Conservation (phyloP, 2,113 vertebrate species). For the Halichoerus grypus region DNA sequence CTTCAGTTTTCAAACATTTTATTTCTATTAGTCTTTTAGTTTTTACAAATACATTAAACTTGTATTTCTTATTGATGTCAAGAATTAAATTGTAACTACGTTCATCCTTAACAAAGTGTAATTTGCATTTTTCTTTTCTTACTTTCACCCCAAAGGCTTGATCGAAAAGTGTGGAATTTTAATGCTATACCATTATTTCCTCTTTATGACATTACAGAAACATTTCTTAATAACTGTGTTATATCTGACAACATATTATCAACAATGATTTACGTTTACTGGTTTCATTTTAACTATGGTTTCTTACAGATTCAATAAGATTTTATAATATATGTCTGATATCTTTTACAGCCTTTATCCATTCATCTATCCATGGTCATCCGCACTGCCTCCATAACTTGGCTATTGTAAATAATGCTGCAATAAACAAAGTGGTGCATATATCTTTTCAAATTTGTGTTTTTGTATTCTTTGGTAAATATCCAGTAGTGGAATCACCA, state of each 20-base stretch:
- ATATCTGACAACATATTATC: constrained; percentile 11
- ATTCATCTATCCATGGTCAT: background rate
- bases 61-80: background rate
- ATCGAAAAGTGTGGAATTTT: background rate
- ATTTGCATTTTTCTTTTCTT: constrained; percentile 6
- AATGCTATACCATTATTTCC: background rate
- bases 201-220: background rate
- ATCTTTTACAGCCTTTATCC: constrained; percentile 5
- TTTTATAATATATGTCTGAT: background rate
- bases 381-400: background rate
- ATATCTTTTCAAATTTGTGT: background rate
- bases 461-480: background rate
- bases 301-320: background rate
- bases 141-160: background rate
- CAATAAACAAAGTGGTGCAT: background rate
- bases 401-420: background rate
- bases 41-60: background rate
- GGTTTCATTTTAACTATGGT: background rate
- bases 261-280: background rate
- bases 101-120: background rate
- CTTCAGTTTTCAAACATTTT: background rate
- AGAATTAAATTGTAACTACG: background rate
- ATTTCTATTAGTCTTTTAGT: background rate
- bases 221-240: constrained; percentile 2
- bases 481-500: background rate